Base-by-base conservation (phyloP, 2,888 invertebrate species). In the Parochlus steinenii region DNA sequence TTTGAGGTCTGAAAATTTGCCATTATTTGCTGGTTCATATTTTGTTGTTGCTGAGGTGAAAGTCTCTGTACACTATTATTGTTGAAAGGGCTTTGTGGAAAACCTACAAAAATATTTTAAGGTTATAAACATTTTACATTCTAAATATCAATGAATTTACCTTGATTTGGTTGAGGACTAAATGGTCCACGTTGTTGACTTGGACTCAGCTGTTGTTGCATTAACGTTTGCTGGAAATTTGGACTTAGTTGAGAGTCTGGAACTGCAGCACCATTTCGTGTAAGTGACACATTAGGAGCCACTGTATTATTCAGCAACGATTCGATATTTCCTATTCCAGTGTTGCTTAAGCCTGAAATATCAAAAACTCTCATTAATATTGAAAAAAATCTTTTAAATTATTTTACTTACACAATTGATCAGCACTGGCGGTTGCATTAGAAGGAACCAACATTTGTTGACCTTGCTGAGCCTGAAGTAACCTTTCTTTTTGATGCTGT, bases 251-350 rank as follows among this genome's bases (percentile, higher is more conserved):
- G 61, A 31, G 67, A 65, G 42, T 67, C 64, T 40, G 67, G 63
- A 10, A 65, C 65, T 46, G 67, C 57, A 44, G 56, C 59, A 45
- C 72, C 68, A 25, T 72, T 70, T 40, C 76, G 65, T 55, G 82
- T 79, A 43, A 90, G 65, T 41, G 89, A 75, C 35, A 92, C 90
- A 58, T 92, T 92, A 37, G 87, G 85, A 42, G 85, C 83, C 36
- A 57, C 59, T 31, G 77, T 78, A 47, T 79, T 79, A 53, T 80
- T 82, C 49, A 89, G 67, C 46, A 92, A 66, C 41, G 79, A 83
- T 52, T 78, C 82, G 48, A 90, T 82, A 49, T 81, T 86, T 43
- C 52, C 52, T 20, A 56, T 47, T 43, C 54, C 53, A 32, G 58
- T 50, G 50, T 54, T 58, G 23, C 22, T 14, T 29, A 58, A 48